Percentiles rank a stretch among this genome's conserved stretches.
These are phyloP conservation scores for Heterocephalus glaber DNA, from an alignment of 2,113 vertebrate species.

Conservation along the genomic window DNA sequence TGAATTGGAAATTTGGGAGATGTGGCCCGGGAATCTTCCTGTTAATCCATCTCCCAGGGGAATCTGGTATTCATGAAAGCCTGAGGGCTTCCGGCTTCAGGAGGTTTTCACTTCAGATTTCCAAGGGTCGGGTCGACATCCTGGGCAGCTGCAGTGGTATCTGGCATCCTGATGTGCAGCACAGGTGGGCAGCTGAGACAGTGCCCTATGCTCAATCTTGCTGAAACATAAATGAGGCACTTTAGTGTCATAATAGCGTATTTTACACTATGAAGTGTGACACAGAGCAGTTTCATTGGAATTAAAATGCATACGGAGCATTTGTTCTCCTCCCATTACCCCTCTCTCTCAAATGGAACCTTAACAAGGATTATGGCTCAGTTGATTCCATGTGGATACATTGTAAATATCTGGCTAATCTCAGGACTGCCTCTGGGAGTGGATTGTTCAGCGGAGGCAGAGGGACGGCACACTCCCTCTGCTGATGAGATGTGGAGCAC, in stretches of 20 bases:
- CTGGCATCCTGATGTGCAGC: accelerated
- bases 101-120: neutral
- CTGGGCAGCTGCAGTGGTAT: neutral
- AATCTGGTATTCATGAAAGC: neutral
- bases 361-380: neutral
- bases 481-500: neutral
- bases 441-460: neutral
- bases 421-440: neutral
- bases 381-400: accelerated
- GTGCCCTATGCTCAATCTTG: neutral
- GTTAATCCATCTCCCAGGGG: neutral
- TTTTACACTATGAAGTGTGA: neutral
- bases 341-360: neutral
- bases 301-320: neutral
- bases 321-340: neutral
- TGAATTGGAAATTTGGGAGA: neutral
- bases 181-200: neutral
- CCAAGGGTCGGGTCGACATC: accelerated
- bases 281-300: neutral
- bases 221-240: neutral
- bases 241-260: accelerated
- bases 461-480: conserved; percentile 9
- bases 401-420: neutral
- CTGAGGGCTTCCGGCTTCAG: accelerated
- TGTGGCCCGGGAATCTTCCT: neutral